Evolutionary conservation across 1,140 invertebrate genomes (phyloP).

Genomic region (Philotrypesis tridentata): DNA sequence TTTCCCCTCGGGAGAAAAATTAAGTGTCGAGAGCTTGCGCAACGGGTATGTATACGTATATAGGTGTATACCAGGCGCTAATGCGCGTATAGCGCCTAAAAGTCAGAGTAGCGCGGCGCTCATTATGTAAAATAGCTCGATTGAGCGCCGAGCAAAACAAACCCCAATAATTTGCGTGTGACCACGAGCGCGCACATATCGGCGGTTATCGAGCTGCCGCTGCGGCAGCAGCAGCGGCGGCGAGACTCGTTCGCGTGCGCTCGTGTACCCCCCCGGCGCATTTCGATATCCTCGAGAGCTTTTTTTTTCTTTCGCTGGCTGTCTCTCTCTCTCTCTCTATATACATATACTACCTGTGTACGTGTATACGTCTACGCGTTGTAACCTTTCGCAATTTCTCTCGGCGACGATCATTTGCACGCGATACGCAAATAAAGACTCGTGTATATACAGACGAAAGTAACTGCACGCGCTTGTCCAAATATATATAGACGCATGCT

Average conservation of each 20-base stretch:
- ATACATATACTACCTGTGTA: too few relatives aligned
- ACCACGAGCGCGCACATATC: constrained; percentile 5
- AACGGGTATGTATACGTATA: neutral
- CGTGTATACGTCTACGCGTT: neutral
- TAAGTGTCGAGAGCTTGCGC: neutral
- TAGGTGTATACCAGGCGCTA: too few relatives aligned
- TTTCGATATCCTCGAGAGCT: constrained; percentile 5
- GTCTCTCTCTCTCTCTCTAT: too few relatives aligned
- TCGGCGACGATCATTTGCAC: constrained; percentile 1
- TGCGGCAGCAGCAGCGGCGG: too few relatives aligned
- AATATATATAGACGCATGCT: neutral
- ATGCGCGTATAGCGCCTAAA: neutral
- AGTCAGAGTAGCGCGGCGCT: neutral
- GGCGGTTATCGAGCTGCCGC: constrained; percentile 29
- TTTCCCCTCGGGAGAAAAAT: neutral
- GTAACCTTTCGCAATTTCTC: constrained; percentile 25
- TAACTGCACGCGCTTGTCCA: neutral
- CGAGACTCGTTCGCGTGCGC: constrained; percentile 14
- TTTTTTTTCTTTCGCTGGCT: neutral
- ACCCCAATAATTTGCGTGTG: constrained; percentile 26
- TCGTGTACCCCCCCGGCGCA: neutral
- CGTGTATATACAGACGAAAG: neutral
- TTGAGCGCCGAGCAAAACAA: neutral
- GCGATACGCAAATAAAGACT: neutral
- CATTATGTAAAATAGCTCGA: neutral